These are phyloP conservation scores for Sweltsa coloradensis DNA, from an alignment of 1,140 invertebrate species.

Conservation along the genomic window DNA sequence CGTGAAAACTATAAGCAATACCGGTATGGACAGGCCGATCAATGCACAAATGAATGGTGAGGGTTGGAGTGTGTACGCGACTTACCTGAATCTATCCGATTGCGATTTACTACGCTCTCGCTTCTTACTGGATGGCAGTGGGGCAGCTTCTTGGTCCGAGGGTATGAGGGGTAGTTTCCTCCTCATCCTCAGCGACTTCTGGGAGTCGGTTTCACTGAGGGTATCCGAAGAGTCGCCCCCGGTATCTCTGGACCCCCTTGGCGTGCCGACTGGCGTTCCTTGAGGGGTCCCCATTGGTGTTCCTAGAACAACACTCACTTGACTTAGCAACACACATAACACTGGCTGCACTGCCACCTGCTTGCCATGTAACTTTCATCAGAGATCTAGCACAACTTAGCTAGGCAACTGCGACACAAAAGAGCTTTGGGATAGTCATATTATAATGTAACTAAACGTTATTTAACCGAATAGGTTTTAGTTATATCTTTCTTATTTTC, in stretches of 20 bases:
- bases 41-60: no score
- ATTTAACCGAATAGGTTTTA: no score
- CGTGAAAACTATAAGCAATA: no score
- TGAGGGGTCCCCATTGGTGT: slow-evolving; percentile 28
- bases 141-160: slow-evolving; percentile 39
- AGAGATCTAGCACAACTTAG: no score
- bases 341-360: neutral
- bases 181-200: slow-evolving; percentile 37
- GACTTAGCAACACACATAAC: slow-evolving; percentile 1
- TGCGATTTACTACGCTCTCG: slow-evolving; percentile 16
- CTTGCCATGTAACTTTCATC: no score
- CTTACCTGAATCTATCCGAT: slow-evolving; percentile 21
- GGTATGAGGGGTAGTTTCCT: slow-evolving; percentile 44
- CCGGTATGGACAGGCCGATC: no score
- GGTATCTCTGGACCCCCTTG: slow-evolving; percentile 26
- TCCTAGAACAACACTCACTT: slow-evolving; percentile 16
- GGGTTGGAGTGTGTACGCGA: no score
- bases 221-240: slow-evolving; percentile 37
- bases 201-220: slow-evolving; percentile 38
- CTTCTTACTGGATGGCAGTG: slow-evolving; percentile 33
- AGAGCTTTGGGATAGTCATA: no score
- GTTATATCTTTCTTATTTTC: no score
- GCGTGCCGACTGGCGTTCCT: slow-evolving; percentile 31
- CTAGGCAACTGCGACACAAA: no score
- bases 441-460: no score